Conservation (phyloP, 2,113 vertebrate species). For the Phalacrocorax pelagicus region DNA sequence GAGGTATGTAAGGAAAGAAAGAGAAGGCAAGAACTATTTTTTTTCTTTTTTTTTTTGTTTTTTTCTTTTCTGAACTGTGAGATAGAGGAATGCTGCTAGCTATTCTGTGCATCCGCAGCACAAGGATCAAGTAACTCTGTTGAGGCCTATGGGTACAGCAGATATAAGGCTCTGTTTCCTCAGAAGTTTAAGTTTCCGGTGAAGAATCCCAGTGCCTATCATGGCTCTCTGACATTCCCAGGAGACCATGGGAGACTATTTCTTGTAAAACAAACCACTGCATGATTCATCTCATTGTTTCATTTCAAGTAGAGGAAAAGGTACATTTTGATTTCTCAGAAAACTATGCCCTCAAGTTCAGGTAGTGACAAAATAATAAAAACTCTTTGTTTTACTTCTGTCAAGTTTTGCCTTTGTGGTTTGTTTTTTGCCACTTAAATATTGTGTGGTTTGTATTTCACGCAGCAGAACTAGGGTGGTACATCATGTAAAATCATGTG, state of each 20-base stretch:
- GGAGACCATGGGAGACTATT: not conserved
- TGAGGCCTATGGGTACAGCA: not conserved
- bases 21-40: not conserved
- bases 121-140: not conserved
- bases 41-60: not conserved
- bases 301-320: constrained; percentile 11
- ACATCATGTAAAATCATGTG: not conserved
- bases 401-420: not conserved
- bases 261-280: constrained; percentile 17
- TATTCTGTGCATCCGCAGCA: not conserved
- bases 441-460: not conserved
- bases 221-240: not conserved
- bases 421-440: not conserved
- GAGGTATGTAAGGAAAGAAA: not conserved
- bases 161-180: not conserved
- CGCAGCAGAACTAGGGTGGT: not conserved
- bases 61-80: not conserved
- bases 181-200: not conserved
- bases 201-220: not conserved
- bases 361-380: not conserved
- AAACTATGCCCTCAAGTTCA: not conserved
- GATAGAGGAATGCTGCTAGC: not conserved
- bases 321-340: not conserved
- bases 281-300: not conserved
- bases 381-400: not conserved